Evolutionary conservation across 1,140 invertebrate genomes (phyloP).

Genomic region (Laupala kohalensis): DNA sequence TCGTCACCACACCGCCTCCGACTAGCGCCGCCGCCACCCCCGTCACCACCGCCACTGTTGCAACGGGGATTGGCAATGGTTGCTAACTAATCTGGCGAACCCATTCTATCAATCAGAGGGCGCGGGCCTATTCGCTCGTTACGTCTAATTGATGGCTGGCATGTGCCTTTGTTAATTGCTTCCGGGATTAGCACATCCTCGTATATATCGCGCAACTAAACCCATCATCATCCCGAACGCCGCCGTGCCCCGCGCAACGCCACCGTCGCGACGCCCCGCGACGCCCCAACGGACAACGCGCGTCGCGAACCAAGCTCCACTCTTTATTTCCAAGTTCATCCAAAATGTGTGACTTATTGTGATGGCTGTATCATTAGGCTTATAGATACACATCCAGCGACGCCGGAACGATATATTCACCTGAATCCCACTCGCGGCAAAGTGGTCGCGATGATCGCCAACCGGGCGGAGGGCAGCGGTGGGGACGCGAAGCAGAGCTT

Average conservation of each 20-base stretch:
- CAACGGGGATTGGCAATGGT: background rate
- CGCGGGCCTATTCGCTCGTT: conserved; percentile 8
- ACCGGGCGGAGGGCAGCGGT: no score
- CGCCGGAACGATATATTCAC: background rate
- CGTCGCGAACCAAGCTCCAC: background rate
- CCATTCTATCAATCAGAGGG: conserved; percentile 13
- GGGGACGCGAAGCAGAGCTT: no score
- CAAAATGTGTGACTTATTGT: conserved; percentile 11
- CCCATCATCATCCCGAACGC: conserved; percentile 10
- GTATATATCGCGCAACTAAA: conserved; percentile 11
- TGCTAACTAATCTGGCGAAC: conserved; percentile 6
- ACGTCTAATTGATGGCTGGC: conserved; percentile 15
- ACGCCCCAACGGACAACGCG: no score
- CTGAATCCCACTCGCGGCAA: conserved; percentile 3
- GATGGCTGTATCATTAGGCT: conserved; percentile 8
- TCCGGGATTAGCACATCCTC: conserved; percentile 12
- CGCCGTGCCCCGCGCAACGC: background rate
- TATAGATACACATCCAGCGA: background rate
- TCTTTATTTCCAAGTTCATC: conserved; percentile 12
- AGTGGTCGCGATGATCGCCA: no score
- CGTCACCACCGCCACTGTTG: background rate
- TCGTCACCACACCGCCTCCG: no score
- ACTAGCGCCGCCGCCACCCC: no score
- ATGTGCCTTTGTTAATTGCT: conserved; percentile 15
- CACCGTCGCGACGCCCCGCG: background rate